A percentile compares a stretch with the other conserved stretches of the same genome.
Conservation (phyloP, 92 coral and sea anemone genomes). For the Porites cylindrica region DNA sequence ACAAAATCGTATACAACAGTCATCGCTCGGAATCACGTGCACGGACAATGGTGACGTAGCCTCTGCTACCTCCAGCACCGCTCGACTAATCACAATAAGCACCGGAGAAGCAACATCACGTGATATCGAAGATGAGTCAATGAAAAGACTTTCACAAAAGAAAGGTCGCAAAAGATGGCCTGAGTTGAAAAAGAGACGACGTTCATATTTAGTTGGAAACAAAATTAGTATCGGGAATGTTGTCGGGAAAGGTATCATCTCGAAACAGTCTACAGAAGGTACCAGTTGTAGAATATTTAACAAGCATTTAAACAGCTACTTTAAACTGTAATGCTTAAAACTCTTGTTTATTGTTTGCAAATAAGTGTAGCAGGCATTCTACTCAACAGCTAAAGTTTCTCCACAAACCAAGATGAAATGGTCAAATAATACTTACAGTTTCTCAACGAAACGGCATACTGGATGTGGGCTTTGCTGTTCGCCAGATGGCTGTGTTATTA, state of each 20-base stretch:
- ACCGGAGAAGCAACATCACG: conserved; percentile 17
- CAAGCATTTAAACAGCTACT: neutral
- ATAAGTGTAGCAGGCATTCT: too few relatives aligned
- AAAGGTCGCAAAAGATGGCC: conserved; percentile 22
- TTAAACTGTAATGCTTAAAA: neutral
- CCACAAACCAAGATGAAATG: too few relatives aligned
- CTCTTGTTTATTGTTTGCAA: neutral
- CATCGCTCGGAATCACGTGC: neutral
- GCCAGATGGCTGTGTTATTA: too few relatives aligned
- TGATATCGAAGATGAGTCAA: neutral
- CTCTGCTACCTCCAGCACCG: neutral
- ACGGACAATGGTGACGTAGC: neutral
- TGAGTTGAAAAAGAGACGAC: conserved; percentile 16
- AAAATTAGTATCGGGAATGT: too few relatives aligned
- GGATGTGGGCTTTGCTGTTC: too few relatives aligned
- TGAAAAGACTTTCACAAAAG: neutral
- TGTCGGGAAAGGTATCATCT: neutral
- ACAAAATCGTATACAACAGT: neutral
- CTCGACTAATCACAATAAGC: neutral
- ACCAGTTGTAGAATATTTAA: neutral
- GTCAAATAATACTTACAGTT: too few relatives aligned
- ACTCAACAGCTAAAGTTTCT: too few relatives aligned
- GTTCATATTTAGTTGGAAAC: neutral
- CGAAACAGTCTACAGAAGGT: neutral
- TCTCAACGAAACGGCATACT: too few relatives aligned